phyloP scores from a whole-genome alignment of 2,888 invertebrate genomes.

The Xestia xanthographa region DNA sequence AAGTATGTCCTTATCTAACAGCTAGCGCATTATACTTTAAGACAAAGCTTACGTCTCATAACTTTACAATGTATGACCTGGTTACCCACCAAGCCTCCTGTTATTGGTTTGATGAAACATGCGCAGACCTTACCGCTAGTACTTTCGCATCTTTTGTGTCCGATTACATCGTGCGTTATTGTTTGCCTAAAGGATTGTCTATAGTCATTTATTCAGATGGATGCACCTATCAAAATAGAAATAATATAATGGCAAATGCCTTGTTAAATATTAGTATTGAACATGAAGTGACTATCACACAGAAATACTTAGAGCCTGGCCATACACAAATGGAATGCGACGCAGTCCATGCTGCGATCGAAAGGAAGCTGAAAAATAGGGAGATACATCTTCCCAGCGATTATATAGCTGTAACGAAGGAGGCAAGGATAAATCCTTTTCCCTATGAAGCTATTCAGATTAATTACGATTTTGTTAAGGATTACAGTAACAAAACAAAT shows the following conservation, averaged over 20 bases:
- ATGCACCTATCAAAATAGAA: neutral
- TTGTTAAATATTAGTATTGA: neutral
- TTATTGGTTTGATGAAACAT: no score
- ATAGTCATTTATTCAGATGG: neutral
- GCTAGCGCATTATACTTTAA: no score
- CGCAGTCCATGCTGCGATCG: constrained; percentile 8
- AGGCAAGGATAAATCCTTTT: constrained; percentile 9
- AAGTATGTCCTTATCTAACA: no score
- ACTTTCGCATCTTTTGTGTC: no score
- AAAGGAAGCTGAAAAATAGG: constrained; percentile 6
- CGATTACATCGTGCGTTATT: no score
- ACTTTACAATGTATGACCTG: no score
- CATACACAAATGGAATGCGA: constrained; percentile 9
- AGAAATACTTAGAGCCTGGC: constrained; percentile 6
- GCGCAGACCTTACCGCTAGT: no score
- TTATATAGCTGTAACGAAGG: neutral
- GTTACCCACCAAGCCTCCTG: no score
- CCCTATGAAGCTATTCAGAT: neutral
- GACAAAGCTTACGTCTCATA: no score
- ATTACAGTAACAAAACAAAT: constrained; percentile 2
- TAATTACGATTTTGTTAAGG: constrained; percentile 6
- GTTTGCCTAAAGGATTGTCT: no score
- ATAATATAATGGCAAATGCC: constrained; percentile 1
- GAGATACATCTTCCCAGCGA: neutral
- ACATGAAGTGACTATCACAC: constrained; percentile 3